Evolutionary conservation across 2,888 invertebrate species (phyloP).

Genomic region (Synergus japonicus): DNA sequence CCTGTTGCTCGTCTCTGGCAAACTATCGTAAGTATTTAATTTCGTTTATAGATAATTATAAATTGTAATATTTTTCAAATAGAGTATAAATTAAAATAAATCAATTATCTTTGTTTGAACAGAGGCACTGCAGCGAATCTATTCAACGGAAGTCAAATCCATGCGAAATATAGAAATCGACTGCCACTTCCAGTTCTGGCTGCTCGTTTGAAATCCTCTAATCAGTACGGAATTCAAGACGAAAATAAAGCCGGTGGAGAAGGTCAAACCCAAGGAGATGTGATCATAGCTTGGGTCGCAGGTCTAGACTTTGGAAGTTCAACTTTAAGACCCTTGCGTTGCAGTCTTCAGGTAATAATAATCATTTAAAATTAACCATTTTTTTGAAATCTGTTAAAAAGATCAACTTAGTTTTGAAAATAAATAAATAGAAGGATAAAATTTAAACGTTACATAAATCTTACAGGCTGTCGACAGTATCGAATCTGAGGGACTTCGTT

Average conservation of each 20-base stretch:
- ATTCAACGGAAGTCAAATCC: constrained; percentile 71
- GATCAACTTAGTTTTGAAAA: background rate
- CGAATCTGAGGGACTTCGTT: constrained; percentile 67
- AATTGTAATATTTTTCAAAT: background rate
- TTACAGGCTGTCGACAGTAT: constrained; percentile 69
- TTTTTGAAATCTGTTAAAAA: background rate
- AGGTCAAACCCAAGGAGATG: constrained; percentile 61
- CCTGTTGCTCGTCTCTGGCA: constrained; percentile 70
- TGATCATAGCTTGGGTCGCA: constrained; percentile 73
- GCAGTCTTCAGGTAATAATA: constrained; percentile 70
- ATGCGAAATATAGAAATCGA: constrained; percentile 70
- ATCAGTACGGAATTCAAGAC: constrained; percentile 52
- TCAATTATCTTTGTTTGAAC: background rate
- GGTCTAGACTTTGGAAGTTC: constrained; percentile 70
- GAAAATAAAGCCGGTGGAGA: constrained; percentile 60
- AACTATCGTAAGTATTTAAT: constrained; percentile 70
- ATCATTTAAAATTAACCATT: background rate
- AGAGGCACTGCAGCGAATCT: constrained; percentile 69
- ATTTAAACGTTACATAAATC: background rate
- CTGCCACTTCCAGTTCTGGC: constrained; percentile 71
- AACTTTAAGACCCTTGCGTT: constrained; percentile 62
- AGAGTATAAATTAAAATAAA: background rate
- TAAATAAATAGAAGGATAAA: background rate
- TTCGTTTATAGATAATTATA: background rate
- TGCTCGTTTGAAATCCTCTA: constrained; percentile 66